A percentile compares a stretch with the other conserved stretches of the same genome.
Conservation (phyloP, 1,140 invertebrate genomes). For the Drosophila repleta region DNA sequence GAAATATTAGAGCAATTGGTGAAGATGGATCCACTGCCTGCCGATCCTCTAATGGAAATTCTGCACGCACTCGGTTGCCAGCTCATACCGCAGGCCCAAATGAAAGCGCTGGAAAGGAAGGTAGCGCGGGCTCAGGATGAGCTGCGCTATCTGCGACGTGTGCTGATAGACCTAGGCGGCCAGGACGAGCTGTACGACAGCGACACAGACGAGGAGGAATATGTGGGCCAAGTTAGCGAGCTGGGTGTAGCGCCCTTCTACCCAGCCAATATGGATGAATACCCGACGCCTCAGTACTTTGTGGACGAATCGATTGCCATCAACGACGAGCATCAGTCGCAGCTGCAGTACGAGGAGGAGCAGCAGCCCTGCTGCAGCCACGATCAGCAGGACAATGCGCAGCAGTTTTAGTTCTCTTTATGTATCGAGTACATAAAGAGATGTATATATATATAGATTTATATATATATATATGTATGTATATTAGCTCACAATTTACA, state of each 20-base stretch:
- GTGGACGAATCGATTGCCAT: slow-evolving; percentile 3
- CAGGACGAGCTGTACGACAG: slow-evolving; percentile 54
- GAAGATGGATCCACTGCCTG: slow-evolving; percentile 40
- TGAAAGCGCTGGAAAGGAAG: slow-evolving; percentile 64
- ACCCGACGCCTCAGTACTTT: slow-evolving; percentile 1
- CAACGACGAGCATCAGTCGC: neutral
- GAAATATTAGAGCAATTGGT: slow-evolving; percentile 54
- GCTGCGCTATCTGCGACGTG: slow-evolving; percentile 55
- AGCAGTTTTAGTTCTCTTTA: slow-evolving; percentile 4
- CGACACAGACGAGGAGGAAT: slow-evolving; percentile 58
- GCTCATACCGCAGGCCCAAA: slow-evolving; percentile 63
- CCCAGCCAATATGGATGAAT: slow-evolving; percentile 10
- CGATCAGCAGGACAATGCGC: neutral
- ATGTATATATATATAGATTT: neutral
- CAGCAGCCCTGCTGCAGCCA: slow-evolving; percentile 28
- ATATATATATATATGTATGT: slow-evolving; percentile 6
- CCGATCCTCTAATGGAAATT: slow-evolving; percentile 55
- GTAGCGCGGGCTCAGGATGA: slow-evolving; percentile 63
- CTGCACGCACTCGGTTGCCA: slow-evolving; percentile 52
- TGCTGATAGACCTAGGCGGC: slow-evolving; percentile 50
- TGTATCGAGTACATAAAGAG: slow-evolving; percentile 20
- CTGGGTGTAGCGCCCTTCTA: slow-evolving; percentile 1
- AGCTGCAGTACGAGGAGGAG: slow-evolving; percentile 6
- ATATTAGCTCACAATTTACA: neutral
- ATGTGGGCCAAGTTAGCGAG: slow-evolving; percentile 43